Evolutionary conservation across 2,113 vertebrate genomes (phyloP), one percentile per base, ranked within the genome.

Genomic region (Blennius ocellaris): DNA sequence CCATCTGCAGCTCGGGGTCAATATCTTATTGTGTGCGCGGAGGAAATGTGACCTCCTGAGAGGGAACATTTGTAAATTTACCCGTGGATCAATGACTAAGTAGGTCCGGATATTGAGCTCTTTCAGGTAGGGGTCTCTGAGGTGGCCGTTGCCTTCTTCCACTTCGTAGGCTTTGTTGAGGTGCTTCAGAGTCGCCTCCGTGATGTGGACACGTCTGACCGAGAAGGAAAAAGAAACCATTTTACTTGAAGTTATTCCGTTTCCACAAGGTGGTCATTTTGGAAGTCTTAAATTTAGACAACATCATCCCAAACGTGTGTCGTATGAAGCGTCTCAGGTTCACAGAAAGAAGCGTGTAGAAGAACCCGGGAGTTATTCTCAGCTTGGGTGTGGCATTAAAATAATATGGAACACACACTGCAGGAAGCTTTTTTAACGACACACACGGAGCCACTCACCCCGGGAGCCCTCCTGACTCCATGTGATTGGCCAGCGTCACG

Each of bases 401-500:
- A 55, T 5, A 15, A 41, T 51, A 50, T 8, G 14, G 51, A 10
- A 72, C 5, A 21, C 4, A 30, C 21, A 30, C 21, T 30, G 21
- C 21, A 30, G 21, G 4, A 2, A 30, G 21, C 21, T 30, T 30
- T 30, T 30, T 30, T n/a, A n/a, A 30, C 21, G 21, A 30, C 21
- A 30, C 21, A n/a, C n/a, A n/a, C n/a, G n/a, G n/a, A n/a, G n/a
- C n/a, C 39, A 15, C 94, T 91, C 92, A 98, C 98, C 98, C 98
- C 1, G 98, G 97, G 8, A 99, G 92, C 0, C 98, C 98, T 0
- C 97, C 96, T 0, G 98, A 97, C 89, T 99, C 98, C 98, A 99
- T 99, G 80, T 98, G 95, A 94, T 99, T 99, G 16, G 98, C 98
- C 70, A 99, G 86, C 53, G 97, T 98, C 80, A 99, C 98, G 0